A percentile compares a stretch with the other conserved stretches of the same genome.
These are phyloP conservation scores for Lepetodrilus schrolli DNA, from an alignment of 2,888 invertebrate species.

Conservation along the genomic window DNA sequence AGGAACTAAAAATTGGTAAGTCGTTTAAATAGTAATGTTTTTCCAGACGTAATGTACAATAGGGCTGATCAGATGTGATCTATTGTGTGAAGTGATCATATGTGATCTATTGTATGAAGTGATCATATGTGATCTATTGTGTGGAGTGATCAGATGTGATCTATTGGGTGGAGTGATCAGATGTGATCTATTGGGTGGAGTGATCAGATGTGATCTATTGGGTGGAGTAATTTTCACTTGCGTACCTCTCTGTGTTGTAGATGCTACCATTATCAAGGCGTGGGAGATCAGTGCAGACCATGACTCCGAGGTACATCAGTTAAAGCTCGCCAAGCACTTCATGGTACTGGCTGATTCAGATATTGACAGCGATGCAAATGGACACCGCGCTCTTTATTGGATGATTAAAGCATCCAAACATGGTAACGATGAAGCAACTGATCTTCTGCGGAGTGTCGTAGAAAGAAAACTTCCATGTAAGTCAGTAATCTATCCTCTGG, in stretches of 20 bases:
- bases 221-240: too few species aligned
- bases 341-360: constrained; percentile 62
- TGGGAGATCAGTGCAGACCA: constrained; percentile 54
- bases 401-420: constrained; percentile 93
- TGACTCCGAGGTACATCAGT: constrained; percentile 60
- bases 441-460: constrained; percentile 79
- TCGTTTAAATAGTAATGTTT: too few species aligned
- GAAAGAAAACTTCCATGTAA: constrained; percentile 32
- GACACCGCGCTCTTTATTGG: constrained; percentile 90
- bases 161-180: too few species aligned
- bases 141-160: too few species aligned
- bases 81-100: too few species aligned
- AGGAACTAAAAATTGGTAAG: too few species aligned
- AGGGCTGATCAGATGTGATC: too few species aligned
- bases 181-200: too few species aligned
- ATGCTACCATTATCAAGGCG: constrained; percentile 10
- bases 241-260: neutral
- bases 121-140: too few species aligned
- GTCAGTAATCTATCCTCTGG: neutral
- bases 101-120: too few species aligned
- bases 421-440: constrained; percentile 90
- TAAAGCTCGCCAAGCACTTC: constrained; percentile 58
- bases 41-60: too few species aligned
- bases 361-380: constrained; percentile 78
- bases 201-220: too few species aligned